Evolutionary conservation across 1,140 invertebrate genomes (phyloP), one percentile per base, ranked within the genome.

Genomic region (Drosophila miranda): DNA sequence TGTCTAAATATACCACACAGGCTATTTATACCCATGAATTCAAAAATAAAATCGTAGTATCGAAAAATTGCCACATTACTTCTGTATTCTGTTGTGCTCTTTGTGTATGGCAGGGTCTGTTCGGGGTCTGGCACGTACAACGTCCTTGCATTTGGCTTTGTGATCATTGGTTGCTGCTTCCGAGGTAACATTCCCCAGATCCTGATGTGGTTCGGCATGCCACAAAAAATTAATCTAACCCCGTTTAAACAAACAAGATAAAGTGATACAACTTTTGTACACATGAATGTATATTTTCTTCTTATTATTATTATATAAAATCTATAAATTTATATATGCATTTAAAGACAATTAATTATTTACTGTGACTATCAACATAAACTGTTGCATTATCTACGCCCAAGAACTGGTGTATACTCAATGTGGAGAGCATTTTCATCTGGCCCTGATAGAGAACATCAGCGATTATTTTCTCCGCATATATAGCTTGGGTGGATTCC

Each of bases 391-490:
- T 87, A 78, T 89, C 88, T 63, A 84, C 69, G 46, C 81, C 71
- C 55, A 78, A 53, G 55, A 87, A 90, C 41, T 86, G 83, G 41
- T 90, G 75, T 80, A 89, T 90, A 34, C 81, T 87, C 54, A 83
- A 55, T 38, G 84, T 52, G 6, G 89, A 87, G 6, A 90, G 64
- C 76, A 90, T 81, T 78, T 91, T 91, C 90, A 92, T 91, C 69
- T 91, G 91, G 1, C 91, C 91, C 76, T 92, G 88, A 72, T 91
- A 92, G 14, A 92, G 80, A 28, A 92, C 80, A 69, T 92, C 91
- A 28, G 86, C 83, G 50, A 92, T 91, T 14, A 92, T 79, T 67
- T 91, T 91, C 55, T 91, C 89, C 0, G 91, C 91, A 54, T 91
- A 91, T 41, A 83, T 88, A 6, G 90, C 84, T 70, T 92, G 91